A percentile compares a stretch with the other conserved stretches of the same genome.
Conservation (phyloP, 1,140 invertebrate genomes). For the Stegodyphus dumicola region DNA sequence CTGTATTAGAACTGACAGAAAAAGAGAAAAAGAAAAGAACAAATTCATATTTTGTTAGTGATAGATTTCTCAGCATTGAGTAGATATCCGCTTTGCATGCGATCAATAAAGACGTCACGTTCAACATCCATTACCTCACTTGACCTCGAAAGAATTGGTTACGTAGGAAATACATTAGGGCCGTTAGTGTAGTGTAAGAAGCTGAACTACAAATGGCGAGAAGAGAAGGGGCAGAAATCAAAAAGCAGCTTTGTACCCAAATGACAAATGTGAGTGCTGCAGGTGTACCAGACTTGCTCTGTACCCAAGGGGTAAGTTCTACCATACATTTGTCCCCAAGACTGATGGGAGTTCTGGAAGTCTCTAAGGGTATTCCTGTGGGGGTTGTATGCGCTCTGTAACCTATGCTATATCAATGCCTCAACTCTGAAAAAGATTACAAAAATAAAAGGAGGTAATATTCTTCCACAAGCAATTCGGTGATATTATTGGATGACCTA, state of each 20-base stretch:
- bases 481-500: slow-evolving; percentile 25
- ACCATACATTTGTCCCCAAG: slow-evolving; percentile 24
- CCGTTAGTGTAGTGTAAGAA: no score
- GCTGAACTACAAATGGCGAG: no score
- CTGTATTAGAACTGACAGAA: no score
- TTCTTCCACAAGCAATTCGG: slow-evolving; percentile 18
- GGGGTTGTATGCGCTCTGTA: not conserved
- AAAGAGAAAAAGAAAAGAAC: no score
- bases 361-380: slow-evolving; percentile 14
- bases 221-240: slow-evolving; percentile 21
- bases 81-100: no score
- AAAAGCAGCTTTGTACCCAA: slow-evolving; percentile 15
- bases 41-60: no score
- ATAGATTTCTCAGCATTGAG: no score
- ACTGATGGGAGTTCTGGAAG: slow-evolving; percentile 31
- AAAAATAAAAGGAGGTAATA: slow-evolving; percentile 24
- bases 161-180: no score
- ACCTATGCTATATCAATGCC: slow-evolving; percentile 30
- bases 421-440: slow-evolving; percentile 28
- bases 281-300: slow-evolving; percentile 21
- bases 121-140: no score
- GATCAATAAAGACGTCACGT: no score
- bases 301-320: slow-evolving; percentile 14
- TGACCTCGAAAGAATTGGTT: no score
- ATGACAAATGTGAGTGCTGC: slow-evolving; percentile 28